Base-by-base conservation (phyloP, 2,113 vertebrate genomes). In the Phyllopteryx taeniolatus region DNA sequence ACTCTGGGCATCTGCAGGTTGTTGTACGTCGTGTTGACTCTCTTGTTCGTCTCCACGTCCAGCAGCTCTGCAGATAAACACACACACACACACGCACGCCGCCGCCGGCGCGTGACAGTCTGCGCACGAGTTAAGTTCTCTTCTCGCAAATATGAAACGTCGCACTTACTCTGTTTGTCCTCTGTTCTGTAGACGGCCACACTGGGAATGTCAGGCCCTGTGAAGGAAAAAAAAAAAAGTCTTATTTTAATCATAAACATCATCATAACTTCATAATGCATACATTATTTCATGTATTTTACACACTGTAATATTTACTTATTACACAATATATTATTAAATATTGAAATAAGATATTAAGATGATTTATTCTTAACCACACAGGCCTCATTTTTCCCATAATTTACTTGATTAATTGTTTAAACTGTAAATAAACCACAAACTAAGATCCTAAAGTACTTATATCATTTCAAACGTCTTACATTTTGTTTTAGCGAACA, bases 1-100 rank as follows among this genome's bases (percentile, higher is more conserved):
- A 95, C 88, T 79, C 72, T 91, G 22, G 97, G 98, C 95, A 98
- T 98, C 92, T 98, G 97, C 78, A 94, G 93, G 64, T 92, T 93
- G 66, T 84, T 83, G 59, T 94, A 83, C 0, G 93, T 89, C 71
- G 70, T 69, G 87, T 94, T 95, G 0, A 98, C 90, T 4, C 84
- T 88, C 13, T 94, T 92, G 5, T 98, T 99, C 8, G 85, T 90
- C 90, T 98, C 96, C 75, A 98, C 83, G 11, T 96, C 94, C 73
- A 94, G 91, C 19, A 96, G 79, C 87, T 95, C 97, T 99, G 89
- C 53, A 79, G 89, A 17, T 5, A 42, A 72, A 46, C 19, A 72
- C 2, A 15, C 19, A 62, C 68, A 51, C 70, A 42, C 71, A 46
- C 19, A 72, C 2, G 5, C 19, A 62, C 68, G 54, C 70, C 33